Conservation (phyloP, 2,113 vertebrate genomes). For the Anarrhichthys ocellatus region DNA sequence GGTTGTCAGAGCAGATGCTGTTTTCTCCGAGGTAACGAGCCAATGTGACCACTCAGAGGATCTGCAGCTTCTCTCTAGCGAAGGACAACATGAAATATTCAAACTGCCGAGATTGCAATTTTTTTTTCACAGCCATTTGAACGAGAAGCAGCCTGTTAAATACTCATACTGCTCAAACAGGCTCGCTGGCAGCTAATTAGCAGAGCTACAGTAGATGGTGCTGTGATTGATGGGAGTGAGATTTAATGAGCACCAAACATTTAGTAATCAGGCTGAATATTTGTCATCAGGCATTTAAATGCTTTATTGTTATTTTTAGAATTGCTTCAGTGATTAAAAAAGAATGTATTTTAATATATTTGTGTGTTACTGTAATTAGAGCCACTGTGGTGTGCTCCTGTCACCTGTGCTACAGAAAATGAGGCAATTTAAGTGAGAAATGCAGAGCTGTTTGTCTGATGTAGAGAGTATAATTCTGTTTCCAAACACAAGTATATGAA, state of each 20-base stretch:
- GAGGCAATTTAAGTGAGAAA: background rate
- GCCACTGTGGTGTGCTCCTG: background rate
- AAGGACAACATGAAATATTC: constrained; percentile 78
- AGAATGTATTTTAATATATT: background rate
- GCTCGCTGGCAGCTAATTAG: constrained; percentile 50
- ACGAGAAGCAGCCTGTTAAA: constrained; percentile 25
- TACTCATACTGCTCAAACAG: background rate
- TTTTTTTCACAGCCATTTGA: constrained; percentile 34
- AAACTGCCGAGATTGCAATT: constrained; percentile 57
- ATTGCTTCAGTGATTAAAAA: constrained; percentile 10
- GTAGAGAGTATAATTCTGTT: background rate
- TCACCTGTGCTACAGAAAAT: background rate
- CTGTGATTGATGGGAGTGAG: constrained; percentile 44
- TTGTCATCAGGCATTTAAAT: background rate
- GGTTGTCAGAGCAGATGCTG: constrained; percentile 58
- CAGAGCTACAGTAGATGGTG: constrained; percentile 13
- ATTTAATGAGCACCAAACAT: constrained; percentile 41
- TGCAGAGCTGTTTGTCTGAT: background rate
- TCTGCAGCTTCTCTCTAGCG: constrained; percentile 47
- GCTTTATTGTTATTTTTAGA: background rate
- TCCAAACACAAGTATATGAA: background rate
- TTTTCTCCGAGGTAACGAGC: constrained; percentile 27
- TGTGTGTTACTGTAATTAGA: constrained; percentile 3
- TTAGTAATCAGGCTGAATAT: constrained; percentile 27
- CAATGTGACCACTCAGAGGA: constrained; percentile 43